phyloP scores from a whole-genome alignment of 1,140 invertebrate genomes.

The Sycobia sp. region DNA sequence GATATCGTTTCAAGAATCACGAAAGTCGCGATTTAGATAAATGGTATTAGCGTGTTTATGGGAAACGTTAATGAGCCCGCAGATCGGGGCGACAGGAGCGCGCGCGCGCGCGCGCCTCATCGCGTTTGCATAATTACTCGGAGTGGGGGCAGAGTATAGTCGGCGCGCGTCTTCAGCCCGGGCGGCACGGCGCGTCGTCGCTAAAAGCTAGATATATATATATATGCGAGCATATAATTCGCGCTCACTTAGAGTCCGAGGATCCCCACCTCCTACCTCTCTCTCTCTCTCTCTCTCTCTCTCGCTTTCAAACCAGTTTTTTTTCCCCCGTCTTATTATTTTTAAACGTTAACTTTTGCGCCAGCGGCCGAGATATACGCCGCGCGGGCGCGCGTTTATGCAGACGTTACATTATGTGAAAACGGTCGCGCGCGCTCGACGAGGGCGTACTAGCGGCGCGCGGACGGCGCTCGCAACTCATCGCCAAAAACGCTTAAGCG shows the following conservation, averaged over 20 bases:
- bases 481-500: not conserved
- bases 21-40: conserved; percentile 29
- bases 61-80: conserved; percentile 29
- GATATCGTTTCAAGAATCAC: conserved; percentile 21
- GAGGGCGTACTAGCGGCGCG: conserved; percentile 25
- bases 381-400: not conserved
- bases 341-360: conserved; percentile 23
- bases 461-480: conserved; percentile 6
- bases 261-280: too few species aligned
- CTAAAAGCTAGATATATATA: not conserved
- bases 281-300: too few species aligned
- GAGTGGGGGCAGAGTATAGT: too few species aligned
- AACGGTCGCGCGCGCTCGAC: not conserved
- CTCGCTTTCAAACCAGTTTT: conserved; percentile 25
- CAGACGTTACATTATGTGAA: not conserved
- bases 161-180: too few species aligned
- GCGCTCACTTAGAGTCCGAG: not conserved
- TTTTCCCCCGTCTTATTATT: conserved; percentile 17
- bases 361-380: conserved; percentile 2
- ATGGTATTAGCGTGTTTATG: conserved; percentile 29
- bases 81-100: conserved; percentile 20
- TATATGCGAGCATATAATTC: too few species aligned
- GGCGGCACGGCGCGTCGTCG: too few species aligned
- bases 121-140: conserved; percentile 29
- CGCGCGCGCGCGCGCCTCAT: conserved; percentile 11